Percentiles rank a stretch among this genome's conserved stretches.
Conservation (phyloP, 1,140 invertebrate species). For the Drosophila willistoni region DNA sequence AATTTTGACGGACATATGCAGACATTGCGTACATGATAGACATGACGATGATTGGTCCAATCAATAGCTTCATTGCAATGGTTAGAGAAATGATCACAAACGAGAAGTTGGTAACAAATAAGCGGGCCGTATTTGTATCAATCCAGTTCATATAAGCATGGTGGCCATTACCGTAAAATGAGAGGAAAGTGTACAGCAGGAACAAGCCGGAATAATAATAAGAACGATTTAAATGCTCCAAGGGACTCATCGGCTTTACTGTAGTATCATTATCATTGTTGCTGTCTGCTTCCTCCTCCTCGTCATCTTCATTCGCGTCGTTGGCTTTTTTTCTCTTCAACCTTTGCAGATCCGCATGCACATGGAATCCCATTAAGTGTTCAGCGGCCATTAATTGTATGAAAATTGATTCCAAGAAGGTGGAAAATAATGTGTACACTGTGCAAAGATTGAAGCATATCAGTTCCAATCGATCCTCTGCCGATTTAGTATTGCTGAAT, state of each 20-base stretch:
- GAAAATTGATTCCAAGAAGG: slow-evolving; percentile 87
- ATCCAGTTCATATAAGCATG: slow-evolving; percentile 96
- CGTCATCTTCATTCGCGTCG: background rate
- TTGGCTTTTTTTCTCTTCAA: background rate
- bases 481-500: slow-evolving; percentile 78
- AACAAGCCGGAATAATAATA: slow-evolving; percentile 82
- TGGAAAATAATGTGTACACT: slow-evolving; percentile 85
- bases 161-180: slow-evolving; percentile 99
- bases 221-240: slow-evolving; percentile 36
- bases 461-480: slow-evolving; percentile 82
- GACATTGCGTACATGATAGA: slow-evolving; percentile 48
- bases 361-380: slow-evolving; percentile 41
- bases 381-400: slow-evolving; percentile 84
- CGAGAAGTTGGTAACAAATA: slow-evolving; percentile 95
- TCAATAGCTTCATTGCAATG: slow-evolving; percentile 93
- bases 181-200: slow-evolving; percentile 91
- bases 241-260: background rate
- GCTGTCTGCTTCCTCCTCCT: background rate
- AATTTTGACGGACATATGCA: slow-evolving; percentile 37
- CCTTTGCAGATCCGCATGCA: slow-evolving; percentile 21
- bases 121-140: slow-evolving; percentile 94
- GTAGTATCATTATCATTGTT: background rate
- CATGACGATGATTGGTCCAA: slow-evolving; percentile 92
- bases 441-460: slow-evolving; percentile 84
- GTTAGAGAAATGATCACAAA: slow-evolving; percentile 94